Conservation (phyloP, 2,888 invertebrate genomes). For the Tetramorium bicarinatum region DNA sequence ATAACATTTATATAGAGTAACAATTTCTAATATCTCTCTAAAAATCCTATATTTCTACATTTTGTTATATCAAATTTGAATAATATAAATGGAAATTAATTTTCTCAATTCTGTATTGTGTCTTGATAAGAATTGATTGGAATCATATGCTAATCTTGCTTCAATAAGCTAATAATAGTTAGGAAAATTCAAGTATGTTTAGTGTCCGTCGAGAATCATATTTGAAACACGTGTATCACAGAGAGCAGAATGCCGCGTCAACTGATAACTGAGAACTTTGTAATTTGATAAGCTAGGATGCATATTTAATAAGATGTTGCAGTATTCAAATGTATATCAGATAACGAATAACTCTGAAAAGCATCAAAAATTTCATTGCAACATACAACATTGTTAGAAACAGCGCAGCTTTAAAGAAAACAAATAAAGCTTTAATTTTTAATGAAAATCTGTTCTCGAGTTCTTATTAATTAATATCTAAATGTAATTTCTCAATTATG, state of each 20-base stretch:
- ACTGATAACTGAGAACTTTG: background rate
- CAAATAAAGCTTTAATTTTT: background rate
- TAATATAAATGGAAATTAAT: background rate
- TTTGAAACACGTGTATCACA: background rate
- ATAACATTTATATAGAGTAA: background rate
- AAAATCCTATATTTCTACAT: background rate
- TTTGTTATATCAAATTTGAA: background rate
- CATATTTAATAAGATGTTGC: background rate
- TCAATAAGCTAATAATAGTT: background rate
- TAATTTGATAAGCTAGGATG: background rate
- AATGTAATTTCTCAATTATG: background rate
- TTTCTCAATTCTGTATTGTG: background rate
- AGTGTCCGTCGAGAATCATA: background rate
- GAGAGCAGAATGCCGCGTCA: background rate
- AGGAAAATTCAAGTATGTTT: background rate
- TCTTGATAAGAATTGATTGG: background rate
- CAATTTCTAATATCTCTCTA: background rate
- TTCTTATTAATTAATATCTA: background rate
- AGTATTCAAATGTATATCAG: conserved; percentile 4
- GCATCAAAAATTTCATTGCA: background rate
- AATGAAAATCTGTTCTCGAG: background rate
- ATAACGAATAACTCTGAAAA: conserved; percentile 6
- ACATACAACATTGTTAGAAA: background rate
- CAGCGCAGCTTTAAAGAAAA: background rate
- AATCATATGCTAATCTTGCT: background rate